Evolutionary conservation across 2,113 vertebrate genomes (phyloP).

Genomic region (Spheniscus mendiculus): DNA sequence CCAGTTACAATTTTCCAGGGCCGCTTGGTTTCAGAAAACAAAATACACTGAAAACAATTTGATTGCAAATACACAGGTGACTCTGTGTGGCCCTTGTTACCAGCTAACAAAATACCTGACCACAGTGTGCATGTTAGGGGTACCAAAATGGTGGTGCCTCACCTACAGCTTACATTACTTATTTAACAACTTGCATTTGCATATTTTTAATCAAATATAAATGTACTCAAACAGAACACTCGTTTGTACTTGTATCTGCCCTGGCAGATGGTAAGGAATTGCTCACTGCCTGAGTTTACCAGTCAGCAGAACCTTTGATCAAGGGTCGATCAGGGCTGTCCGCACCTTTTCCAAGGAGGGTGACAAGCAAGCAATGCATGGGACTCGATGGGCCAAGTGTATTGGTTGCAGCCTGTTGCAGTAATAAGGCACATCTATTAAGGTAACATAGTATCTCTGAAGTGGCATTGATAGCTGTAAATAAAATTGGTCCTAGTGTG

Average conservation of each 20-base stretch:
- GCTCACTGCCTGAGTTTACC: background rate
- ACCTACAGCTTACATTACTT: background rate
- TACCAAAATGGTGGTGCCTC: background rate
- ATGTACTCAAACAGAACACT: background rate
- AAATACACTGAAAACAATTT: background rate
- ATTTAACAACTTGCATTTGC: background rate
- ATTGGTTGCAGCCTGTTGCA: background rate
- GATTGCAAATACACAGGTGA: background rate
- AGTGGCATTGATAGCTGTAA: background rate
- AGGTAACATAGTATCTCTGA: background rate
- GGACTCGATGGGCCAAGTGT: rapidly evolving
- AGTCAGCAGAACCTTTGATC: background rate
- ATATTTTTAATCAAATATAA: background rate
- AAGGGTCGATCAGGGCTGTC: background rate
- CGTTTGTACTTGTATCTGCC: background rate
- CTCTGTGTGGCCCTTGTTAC: background rate
- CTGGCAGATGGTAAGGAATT: background rate
- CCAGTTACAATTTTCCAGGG: background rate
- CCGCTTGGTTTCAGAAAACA: background rate
- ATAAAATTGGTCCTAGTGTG: background rate
- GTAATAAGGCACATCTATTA: background rate
- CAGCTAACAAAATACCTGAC: background rate
- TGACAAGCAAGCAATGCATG: background rate
- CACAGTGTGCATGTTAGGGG: background rate
- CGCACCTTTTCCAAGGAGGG: background rate